A percentile compares a stretch with the other conserved stretches of the same genome.
Conservation (phyloP, 2,888 invertebrate genomes). For the Trachelus stipa region DNA sequence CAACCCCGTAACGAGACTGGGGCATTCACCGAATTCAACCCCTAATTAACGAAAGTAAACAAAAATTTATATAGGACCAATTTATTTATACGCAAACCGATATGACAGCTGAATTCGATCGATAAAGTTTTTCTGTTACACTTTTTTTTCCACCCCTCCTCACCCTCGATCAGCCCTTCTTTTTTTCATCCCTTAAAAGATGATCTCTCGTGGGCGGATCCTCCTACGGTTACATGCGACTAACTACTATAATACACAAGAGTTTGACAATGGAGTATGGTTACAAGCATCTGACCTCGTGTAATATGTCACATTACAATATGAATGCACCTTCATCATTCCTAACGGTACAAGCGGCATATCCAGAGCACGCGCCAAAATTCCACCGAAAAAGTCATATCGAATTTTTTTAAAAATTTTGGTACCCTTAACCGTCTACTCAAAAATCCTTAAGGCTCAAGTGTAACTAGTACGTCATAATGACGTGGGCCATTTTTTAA, state of each 20-base stretch:
- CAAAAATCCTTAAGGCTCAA: background rate
- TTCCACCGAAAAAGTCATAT: background rate
- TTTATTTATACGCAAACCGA: background rate
- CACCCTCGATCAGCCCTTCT: background rate
- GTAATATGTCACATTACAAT: constrained; percentile 63
- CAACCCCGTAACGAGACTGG: background rate
- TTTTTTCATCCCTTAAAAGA: constrained; percentile 17
- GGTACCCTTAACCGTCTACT: background rate
- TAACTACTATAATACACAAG: constrained; percentile 39
- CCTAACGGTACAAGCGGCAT: background rate
- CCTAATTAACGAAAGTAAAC: background rate
- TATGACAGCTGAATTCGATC: background rate
- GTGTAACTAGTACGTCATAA: no score
- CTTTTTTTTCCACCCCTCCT: background rate
- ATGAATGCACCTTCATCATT: constrained; percentile 48
- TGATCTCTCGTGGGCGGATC: constrained; percentile 59
- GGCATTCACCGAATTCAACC: background rate
- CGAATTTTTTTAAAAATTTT: background rate
- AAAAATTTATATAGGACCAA: background rate
- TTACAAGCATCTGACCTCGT: constrained; percentile 62
- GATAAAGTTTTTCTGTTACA: constrained; percentile 9
- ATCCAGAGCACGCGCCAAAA: background rate
- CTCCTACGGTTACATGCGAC: constrained; percentile 48
- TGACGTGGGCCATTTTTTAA: no score
- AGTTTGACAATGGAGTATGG: constrained; percentile 51